Evolutionary conservation across 2,888 invertebrate genomes (phyloP), one percentile per base, ranked within the genome.

Genomic region (Lycaena phlaeas): DNA sequence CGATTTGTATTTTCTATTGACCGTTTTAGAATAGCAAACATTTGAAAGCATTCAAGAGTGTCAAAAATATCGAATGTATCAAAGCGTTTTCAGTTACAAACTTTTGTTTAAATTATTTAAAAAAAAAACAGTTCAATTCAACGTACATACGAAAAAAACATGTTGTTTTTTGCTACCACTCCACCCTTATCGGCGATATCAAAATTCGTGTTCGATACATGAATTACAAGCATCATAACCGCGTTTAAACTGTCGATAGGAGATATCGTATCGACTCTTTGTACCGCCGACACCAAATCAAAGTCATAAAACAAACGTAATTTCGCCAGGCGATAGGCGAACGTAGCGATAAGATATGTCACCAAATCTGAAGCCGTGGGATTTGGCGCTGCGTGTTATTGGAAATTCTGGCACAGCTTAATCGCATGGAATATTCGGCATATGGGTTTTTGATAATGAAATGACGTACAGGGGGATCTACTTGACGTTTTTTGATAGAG

Each of bases 151-250:
- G n/a, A n/a, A n/a, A n/a, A n/a, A n/a, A n/a, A n/a, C n/a, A n/a
- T n/a, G n/a, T n/a, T n/a, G n/a, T 22, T 22, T 22, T 48, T 45
- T 51, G 53, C 38, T 64, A 57, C 66, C 51, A 51, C 77, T 52
- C 45, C 77, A 66, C 64, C 53, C 50, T 72, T 77, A 78, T 77
- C 79, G 46, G 28, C 49, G 56, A 59, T 68, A 77, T 70, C 75
- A 63, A 81, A 79, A 68, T 76, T 76, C 64, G 68, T 75, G 74
- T 81, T 78, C 76, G 75, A 81, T 74, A 81, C 68, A 78, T 81
- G 81, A 82, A 84, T 82, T 84, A 82, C 79, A 79, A 67, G 66
- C 64, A 78, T 76, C 79, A 78, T 79, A 78, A 79, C 78, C 69
- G 51, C 68, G 70, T 75, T 76, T 72, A 68, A 69, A 76, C 68